Evolutionary conservation across 2,113 vertebrate genomes (phyloP).

Genomic region (Engystomops pustulosus): DNA sequence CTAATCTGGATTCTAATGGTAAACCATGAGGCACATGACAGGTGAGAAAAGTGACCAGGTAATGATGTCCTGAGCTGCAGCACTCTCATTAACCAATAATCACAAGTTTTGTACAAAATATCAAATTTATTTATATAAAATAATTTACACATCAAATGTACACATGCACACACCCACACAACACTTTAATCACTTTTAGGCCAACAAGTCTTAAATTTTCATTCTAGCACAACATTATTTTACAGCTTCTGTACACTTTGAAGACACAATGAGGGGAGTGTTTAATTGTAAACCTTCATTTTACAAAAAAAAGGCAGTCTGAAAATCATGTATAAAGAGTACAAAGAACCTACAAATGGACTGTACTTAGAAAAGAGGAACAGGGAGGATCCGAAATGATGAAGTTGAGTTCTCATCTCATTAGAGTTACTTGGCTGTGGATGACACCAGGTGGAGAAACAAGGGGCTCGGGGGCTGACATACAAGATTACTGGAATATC

Average conservation of each 20-base stretch:
- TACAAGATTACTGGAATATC: background rate
- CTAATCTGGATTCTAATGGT: too few relatives aligned
- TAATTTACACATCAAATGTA: constrained; percentile 79
- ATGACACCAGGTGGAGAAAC: background rate
- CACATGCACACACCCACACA: constrained; percentile 95
- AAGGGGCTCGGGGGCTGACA: background rate
- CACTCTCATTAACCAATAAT: background rate
- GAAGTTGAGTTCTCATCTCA: background rate
- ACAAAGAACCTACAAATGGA: constrained; percentile 99
- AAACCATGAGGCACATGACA: too few relatives aligned
- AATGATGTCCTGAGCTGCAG: too few relatives aligned
- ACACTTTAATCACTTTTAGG: constrained; percentile 85
- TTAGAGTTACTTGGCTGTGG: constrained; percentile 27
- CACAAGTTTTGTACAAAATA: constrained; percentile 85
- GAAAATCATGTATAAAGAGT: constrained; percentile 99
- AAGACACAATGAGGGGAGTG: constrained; percentile 94
- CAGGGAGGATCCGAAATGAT: constrained; percentile 65
- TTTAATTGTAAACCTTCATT: constrained; percentile 79
- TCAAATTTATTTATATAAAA: constrained; percentile 96
- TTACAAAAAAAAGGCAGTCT: constrained; percentile 99
- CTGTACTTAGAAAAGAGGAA: constrained; percentile 93
- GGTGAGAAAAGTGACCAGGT: too few relatives aligned
- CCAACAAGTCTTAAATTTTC: constrained; percentile 79
- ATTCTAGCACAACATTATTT: constrained; percentile 85
- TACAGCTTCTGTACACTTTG: constrained; percentile 77